A percentile compares a stretch with the other conserved stretches of the same genome.
phyloP scores from a whole-genome alignment of 23 tunicate species.

The Botrylloides violaceus region DNA sequence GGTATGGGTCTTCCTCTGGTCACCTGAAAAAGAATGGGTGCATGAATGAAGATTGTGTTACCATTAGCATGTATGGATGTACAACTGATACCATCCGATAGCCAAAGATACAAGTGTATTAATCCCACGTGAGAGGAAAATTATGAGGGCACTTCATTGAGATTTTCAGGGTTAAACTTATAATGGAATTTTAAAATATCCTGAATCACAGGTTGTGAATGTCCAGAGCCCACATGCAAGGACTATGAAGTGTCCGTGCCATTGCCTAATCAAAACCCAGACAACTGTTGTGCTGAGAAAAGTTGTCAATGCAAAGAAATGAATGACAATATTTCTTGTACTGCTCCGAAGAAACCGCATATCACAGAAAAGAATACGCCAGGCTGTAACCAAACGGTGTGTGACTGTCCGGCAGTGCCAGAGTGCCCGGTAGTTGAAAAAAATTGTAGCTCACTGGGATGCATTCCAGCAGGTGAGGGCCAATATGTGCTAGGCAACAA shows the following conservation, averaged over 20 bases:
- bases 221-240: background rate
- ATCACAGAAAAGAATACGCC: background rate
- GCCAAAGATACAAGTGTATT: no score
- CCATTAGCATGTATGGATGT: no score
- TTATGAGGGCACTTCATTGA: no score
- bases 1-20: no score
- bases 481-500: no score
- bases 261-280: background rate
- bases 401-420: background rate
- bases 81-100: no score
- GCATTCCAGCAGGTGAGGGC: no score
- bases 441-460: background rate
- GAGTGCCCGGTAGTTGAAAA: background rate
- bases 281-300: conserved; percentile 11
- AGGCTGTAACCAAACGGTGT: background rate
- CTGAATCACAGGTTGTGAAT: background rate
- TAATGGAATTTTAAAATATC: no score
- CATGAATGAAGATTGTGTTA: no score
- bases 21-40: no score
- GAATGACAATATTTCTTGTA: background rate
- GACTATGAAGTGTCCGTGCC: background rate
- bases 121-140: no score
- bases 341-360: background rate
- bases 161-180: no score
- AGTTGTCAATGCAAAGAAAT: conserved; percentile 1